Conservation (phyloP, 1,140 invertebrate species). For the Ceratoteleas bidentatus region DNA sequence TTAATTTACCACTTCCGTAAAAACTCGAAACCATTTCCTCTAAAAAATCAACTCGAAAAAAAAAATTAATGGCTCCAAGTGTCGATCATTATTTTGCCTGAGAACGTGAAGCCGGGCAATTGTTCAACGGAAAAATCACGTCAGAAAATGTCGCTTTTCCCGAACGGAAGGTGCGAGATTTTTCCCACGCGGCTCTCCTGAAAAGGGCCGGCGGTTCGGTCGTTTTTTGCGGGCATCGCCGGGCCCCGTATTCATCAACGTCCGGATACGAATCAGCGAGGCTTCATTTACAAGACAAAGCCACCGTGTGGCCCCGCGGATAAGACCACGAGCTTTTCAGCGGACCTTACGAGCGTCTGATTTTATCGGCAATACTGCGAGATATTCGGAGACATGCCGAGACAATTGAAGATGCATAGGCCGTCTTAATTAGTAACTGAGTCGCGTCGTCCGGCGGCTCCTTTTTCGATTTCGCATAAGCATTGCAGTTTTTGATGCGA, state of each 20-base stretch:
- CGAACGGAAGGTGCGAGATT: constrained; percentile 33
- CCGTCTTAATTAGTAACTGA: constrained; percentile 63
- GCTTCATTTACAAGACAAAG: constrained; percentile 82
- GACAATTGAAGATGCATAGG: constrained; percentile 59
- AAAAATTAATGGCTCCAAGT: too few relatives aligned
- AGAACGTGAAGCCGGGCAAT: too few relatives aligned
- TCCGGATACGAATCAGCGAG: constrained; percentile 80
- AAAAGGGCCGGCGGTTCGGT: constrained; percentile 9
- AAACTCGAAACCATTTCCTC: too few relatives aligned
- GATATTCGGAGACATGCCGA: constrained; percentile 56
- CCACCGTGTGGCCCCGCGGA: constrained; percentile 73
- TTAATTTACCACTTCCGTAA: too few relatives aligned
- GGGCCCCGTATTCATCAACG: constrained; percentile 80
- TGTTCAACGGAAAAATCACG: too few relatives aligned
- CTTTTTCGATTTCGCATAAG: constrained; percentile 46
- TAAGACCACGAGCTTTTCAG: constrained; percentile 65
- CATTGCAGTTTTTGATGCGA: constrained; percentile 52
- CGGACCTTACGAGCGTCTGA: constrained; percentile 51
- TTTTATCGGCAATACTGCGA: constrained; percentile 58
- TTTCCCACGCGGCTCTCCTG: constrained; percentile 40
- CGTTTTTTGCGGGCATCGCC: constrained; percentile 51
- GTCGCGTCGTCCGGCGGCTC: constrained; percentile 45
- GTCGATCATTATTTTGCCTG: too few relatives aligned
- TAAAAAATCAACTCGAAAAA: too few relatives aligned
- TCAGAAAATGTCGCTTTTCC: constrained; percentile 9